These are phyloP conservation scores for Drosophila putrida DNA, from an alignment of 2,888 invertebrate species.

Conservation along the genomic window DNA sequence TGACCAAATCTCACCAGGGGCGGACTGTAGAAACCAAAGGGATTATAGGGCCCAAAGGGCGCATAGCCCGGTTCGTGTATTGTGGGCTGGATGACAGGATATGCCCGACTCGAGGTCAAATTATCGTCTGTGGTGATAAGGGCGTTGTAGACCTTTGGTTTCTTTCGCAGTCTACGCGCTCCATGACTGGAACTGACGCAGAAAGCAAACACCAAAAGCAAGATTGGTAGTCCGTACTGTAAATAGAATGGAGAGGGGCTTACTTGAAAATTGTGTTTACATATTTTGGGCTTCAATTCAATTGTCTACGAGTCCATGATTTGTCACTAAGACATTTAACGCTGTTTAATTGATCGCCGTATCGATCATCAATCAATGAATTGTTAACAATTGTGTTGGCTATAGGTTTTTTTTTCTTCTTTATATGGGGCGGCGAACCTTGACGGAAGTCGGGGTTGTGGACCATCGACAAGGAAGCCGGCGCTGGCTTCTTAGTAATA, in stretches of 20 bases:
- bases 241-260: constrained; percentile 20
- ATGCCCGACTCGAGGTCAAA: constrained; percentile 90
- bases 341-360: constrained; percentile 69
- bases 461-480: constrained; percentile 52
- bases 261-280: constrained; percentile 5
- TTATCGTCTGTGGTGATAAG: constrained; percentile 92
- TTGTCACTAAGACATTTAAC: constrained; percentile 63
- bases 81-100: constrained; percentile 90
- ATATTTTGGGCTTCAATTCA: constrained; percentile 27
- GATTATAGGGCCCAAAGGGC: constrained; percentile 83
- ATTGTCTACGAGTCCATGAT: constrained; percentile 36
- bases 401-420: too few relatives aligned
- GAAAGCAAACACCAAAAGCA: constrained; percentile 60
- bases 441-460: constrained; percentile 68
- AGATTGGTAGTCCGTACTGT: constrained; percentile 65
- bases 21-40: constrained; percentile 82
- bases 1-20: constrained; percentile 80
- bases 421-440: constrained; percentile 20
- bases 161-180: constrained; percentile 84
- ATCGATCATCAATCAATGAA: constrained; percentile 75
- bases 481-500: constrained; percentile 46
- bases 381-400: constrained; percentile 61
- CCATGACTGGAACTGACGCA: constrained; percentile 38
- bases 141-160: constrained; percentile 92
- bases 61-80: constrained; percentile 88